Evolutionary conservation across 2,888 invertebrate species (phyloP).

Genomic region (Mesochorus sp.): DNA sequence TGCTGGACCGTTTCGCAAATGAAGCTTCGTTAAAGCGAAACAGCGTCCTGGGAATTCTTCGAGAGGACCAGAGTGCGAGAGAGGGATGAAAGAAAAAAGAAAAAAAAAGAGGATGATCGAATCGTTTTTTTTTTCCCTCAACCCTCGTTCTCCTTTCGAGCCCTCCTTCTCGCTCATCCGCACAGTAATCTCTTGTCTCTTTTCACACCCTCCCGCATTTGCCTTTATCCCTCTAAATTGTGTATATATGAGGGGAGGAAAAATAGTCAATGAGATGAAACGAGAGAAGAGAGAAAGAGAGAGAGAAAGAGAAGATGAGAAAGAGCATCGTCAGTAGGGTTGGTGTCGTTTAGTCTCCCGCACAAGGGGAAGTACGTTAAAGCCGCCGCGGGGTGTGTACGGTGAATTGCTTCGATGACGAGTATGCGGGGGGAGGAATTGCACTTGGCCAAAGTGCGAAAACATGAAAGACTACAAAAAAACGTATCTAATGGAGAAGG

Average conservation of each 20-base stretch:
- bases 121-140: slow-evolving; percentile 34
- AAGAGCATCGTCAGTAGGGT: slow-evolving; percentile 25
- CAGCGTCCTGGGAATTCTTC: slow-evolving; percentile 2
- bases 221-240: slow-evolving; percentile 15
- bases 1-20: too few species aligned
- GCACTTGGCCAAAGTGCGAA: slow-evolving; percentile 50
- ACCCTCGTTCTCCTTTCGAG: slow-evolving; percentile 29
- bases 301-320: not conserved
- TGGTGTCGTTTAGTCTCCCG: slow-evolving; percentile 44
- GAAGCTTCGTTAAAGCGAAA: slow-evolving; percentile 52
- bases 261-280: slow-evolving; percentile 53
- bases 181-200: not conserved
- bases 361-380: slow-evolving; percentile 15
- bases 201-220: slow-evolving; percentile 46
- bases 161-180: slow-evolving; percentile 1
- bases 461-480: slow-evolving; percentile 26
- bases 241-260: not conserved
- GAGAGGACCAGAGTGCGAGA: slow-evolving; percentile 2
- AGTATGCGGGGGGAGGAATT: slow-evolving; percentile 23
- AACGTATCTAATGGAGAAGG: slow-evolving; percentile 6
- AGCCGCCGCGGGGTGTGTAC: slow-evolving; percentile 12
- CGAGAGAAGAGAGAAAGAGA: slow-evolving; percentile 25
- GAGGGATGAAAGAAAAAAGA: not conserved
- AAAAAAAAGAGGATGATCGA: slow-evolving; percentile 19
- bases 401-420: slow-evolving; percentile 21